Conservation (phyloP, 2,888 invertebrate genomes). For the Meghimatium bilineatum region DNA sequence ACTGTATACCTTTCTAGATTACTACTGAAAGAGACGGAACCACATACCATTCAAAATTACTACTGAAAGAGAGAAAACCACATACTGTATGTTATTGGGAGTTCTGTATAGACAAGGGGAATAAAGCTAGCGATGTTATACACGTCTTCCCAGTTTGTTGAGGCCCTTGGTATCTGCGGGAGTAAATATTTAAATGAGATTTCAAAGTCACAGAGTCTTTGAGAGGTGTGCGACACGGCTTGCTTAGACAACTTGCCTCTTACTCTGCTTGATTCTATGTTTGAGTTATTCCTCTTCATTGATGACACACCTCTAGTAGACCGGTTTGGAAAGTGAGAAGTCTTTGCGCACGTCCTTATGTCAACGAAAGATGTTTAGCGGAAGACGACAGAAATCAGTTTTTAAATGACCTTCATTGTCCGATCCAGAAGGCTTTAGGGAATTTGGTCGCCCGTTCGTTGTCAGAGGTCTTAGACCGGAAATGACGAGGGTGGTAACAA, state of each 20-base stretch:
- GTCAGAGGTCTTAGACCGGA: constrained; percentile 25
- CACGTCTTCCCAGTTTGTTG: constrained; percentile 18
- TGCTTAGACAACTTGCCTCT: constrained; percentile 11
- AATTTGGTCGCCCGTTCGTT: constrained; percentile 33
- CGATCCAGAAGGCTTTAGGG: background rate
- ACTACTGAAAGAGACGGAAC: too few species aligned
- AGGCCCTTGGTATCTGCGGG: constrained; percentile 12
- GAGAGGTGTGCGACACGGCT: constrained; percentile 9
- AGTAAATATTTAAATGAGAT: constrained; percentile 28
- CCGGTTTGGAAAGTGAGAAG: constrained; percentile 16
- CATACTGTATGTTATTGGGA: too few species aligned
- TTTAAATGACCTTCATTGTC: constrained; percentile 43
- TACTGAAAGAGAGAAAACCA: too few species aligned
- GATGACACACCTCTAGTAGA: constrained; percentile 10
- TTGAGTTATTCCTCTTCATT: constrained; percentile 23
- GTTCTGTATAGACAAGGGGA: too few species aligned
- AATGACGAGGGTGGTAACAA: constrained; percentile 34
- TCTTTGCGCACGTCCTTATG: constrained; percentile 25
- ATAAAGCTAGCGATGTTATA: background rate
- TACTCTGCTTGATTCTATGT: background rate
- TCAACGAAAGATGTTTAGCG: constrained; percentile 35
- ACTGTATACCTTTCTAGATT: too few species aligned
- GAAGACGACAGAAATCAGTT: constrained; percentile 37
- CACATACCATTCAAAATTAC: too few species aligned
- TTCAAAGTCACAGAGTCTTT: constrained; percentile 32